phyloP scores from a whole-genome alignment of 1,140 invertebrate genomes.

The Trigoniulus corallinus region DNA sequence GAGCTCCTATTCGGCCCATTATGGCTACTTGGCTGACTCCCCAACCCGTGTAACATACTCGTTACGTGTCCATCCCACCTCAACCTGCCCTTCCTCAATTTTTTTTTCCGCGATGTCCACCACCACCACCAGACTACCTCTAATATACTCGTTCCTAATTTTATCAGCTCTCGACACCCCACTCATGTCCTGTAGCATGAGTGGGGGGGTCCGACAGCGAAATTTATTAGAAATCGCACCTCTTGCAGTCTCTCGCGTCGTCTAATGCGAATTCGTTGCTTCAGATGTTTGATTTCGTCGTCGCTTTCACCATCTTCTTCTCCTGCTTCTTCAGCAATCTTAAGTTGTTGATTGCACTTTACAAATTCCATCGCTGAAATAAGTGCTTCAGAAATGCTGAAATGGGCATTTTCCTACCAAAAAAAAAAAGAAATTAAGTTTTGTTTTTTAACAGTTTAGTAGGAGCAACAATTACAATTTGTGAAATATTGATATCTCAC shows the following conservation, averaged over 20 bases:
- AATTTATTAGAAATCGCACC: slow-evolving; percentile 11
- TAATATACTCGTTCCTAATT: no score
- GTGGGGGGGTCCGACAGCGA: no score
- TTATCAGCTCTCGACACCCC: no score
- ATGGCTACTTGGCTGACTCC: no score
- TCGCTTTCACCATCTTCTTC: slow-evolving; percentile 38
- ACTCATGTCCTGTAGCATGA: no score
- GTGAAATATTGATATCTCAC: no score
- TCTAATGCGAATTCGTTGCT: slow-evolving; percentile 42
- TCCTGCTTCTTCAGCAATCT: slow-evolving; percentile 28
- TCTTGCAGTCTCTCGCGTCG: slow-evolving; percentile 35
- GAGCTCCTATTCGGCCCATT: no score
- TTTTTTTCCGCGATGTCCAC: no score
- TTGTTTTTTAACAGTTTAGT: background rate
- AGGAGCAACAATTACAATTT: background rate
- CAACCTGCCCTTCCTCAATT: no score
- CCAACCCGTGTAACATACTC: no score
- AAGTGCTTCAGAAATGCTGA: slow-evolving; percentile 64
- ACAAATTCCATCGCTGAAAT: slow-evolving; percentile 59
- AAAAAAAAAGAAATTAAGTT: background rate
- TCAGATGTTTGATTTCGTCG: slow-evolving; percentile 45
- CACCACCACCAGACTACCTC: no score
- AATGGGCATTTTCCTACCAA: slow-evolving; percentile 60
- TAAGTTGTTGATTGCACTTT: slow-evolving; percentile 29
- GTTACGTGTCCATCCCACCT: no score